Evolutionary conservation across 2,888 invertebrate genomes (phyloP).

Genomic region (Onthophagus sagittarius): DNA sequence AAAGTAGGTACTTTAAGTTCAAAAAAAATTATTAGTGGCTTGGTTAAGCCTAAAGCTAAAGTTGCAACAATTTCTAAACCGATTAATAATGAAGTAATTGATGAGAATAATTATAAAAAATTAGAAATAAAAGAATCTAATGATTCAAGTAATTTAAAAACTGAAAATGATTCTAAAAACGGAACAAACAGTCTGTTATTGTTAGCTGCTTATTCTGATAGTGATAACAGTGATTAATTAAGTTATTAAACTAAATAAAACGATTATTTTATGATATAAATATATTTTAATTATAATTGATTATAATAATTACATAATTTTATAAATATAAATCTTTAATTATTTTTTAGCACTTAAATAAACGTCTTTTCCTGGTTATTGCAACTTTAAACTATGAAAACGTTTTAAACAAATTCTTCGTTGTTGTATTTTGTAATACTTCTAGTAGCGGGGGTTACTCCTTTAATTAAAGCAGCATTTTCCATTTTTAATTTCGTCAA

Average conservation of each 20-base stretch:
- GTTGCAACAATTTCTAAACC: not conserved
- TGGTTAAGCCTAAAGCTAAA: constrained; percentile 36
- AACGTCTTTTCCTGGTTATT: not conserved
- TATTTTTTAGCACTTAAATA: not conserved
- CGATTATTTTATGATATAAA: not conserved
- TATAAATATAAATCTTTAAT: not conserved
- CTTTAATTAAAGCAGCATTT: constrained; percentile 53
- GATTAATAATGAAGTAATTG: constrained; percentile 40
- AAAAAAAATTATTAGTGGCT: constrained; percentile 34
- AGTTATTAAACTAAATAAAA: not conserved
- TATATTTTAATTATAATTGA: not conserved
- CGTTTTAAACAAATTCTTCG: constrained; percentile 58
- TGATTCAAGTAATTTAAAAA: constrained; percentile 8
- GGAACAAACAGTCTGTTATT: constrained; percentile 57
- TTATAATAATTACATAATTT: not conserved
- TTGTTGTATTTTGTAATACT: constrained; percentile 67
- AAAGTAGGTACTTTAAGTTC: constrained; percentile 50
- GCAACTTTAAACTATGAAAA: not conserved
- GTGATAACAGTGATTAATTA: constrained; percentile 59
- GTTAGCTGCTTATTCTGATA: constrained; percentile 67
- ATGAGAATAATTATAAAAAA: constrained; percentile 14
- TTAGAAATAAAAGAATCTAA: constrained; percentile 16
- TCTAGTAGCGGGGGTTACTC: constrained; percentile 55
- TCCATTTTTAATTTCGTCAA: constrained; percentile 54
- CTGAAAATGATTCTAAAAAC: constrained; percentile 19